Evolutionary conservation across 2,888 invertebrate species (phyloP).

Genomic region (Heteromyza rotundicornis): DNA sequence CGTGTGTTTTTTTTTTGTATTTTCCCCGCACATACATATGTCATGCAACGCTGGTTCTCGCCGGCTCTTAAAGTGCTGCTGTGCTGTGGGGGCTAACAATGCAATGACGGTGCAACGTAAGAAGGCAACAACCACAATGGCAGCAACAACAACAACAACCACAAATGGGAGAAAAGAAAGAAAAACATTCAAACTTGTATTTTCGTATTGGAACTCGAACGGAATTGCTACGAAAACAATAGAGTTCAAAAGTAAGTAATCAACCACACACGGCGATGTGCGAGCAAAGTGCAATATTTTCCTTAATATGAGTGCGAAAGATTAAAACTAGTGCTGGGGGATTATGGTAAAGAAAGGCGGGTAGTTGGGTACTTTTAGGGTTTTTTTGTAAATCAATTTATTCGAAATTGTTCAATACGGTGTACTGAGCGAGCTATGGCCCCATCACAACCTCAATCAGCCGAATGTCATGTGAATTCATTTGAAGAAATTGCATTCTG

Average conservation of each 20-base stretch:
- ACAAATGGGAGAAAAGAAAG: too few species aligned
- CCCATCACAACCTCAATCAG: too few species aligned
- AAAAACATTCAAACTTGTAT: not conserved
- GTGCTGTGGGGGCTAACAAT: not conserved
- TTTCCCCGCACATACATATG: not conserved
- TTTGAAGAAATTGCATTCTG: too few species aligned
- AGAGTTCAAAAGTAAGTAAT: constrained; percentile 16
- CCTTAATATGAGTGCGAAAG: not conserved
- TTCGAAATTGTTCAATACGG: too few species aligned
- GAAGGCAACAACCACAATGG: not conserved
- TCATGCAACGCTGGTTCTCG: not conserved
- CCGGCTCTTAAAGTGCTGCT: too few species aligned
- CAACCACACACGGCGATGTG: constrained; percentile 18
- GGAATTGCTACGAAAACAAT: constrained; percentile 10
- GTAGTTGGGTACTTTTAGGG: too few species aligned
- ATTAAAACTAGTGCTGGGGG: too few species aligned
- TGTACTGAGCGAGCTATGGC: too few species aligned
- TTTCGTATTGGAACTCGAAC: too few species aligned
- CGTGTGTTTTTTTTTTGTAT: not conserved
- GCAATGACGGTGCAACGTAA: not conserved
- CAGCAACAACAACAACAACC: constrained; percentile 3
- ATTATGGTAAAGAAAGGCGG: too few species aligned
- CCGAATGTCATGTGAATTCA: too few species aligned
- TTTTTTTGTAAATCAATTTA: too few species aligned
- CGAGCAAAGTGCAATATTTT: constrained; percentile 1